Evolutionary conservation across 2,888 invertebrate species (phyloP).

Genomic region (Thumatha senex): DNA sequence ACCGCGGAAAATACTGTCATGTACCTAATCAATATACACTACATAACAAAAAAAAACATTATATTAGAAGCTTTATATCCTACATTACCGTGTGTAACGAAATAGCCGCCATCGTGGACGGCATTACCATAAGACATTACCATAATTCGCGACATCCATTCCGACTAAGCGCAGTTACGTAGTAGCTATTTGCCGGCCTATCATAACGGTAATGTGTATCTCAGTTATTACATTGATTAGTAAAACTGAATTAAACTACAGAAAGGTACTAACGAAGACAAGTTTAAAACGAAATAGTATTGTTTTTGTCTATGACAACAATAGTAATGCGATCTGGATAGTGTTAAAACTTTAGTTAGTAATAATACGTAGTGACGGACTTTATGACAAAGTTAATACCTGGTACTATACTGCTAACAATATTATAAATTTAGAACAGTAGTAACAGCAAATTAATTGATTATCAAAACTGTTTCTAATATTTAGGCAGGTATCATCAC

Average conservation of each 20-base stretch:
- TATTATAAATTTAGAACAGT: no score
- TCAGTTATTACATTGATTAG: slow-evolving; percentile 48
- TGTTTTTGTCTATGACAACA: not conserved
- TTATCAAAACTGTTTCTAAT: no score
- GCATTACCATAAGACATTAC: slow-evolving; percentile 68
- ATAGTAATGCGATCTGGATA: not conserved
- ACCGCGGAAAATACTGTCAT: no score
- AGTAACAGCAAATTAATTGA: no score
- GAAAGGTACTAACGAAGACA: not conserved
- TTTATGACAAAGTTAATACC: no score
- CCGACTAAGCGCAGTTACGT: slow-evolving; percentile 38
- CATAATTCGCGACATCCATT: slow-evolving; percentile 63
- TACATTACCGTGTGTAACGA: slow-evolving; percentile 37
- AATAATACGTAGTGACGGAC: not conserved
- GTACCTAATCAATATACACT: no score
- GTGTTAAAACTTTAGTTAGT: not conserved
- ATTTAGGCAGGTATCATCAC: no score
- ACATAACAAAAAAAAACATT: no score
- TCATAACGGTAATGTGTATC: slow-evolving; percentile 44
- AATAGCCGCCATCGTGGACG: slow-evolving; percentile 42
- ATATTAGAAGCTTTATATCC: slow-evolving; percentile 12
- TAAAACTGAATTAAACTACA: slow-evolving; percentile 19
- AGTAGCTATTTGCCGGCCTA: slow-evolving; percentile 50
- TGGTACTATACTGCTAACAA: no score
- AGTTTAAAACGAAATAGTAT: not conserved